Percentiles rank a stretch among this genome's conserved stretches.
These are phyloP conservation scores for Myopa tessellatipennis DNA, from an alignment of 2,888 invertebrate species.

Conservation along the genomic window DNA sequence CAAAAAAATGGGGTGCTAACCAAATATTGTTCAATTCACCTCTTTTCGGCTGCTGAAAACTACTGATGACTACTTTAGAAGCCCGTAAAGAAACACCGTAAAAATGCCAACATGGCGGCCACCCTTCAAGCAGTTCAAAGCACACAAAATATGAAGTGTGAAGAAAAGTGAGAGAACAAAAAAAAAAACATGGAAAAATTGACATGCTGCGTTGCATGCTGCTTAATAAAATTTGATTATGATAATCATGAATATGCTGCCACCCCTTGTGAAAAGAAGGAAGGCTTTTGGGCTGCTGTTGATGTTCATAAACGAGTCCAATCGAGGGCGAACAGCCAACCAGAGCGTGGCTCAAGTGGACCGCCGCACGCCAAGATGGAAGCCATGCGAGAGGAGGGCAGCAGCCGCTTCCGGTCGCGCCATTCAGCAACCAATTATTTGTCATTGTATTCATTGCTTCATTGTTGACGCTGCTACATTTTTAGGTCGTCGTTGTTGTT, in stretches of 20 bases:
- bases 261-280: conserved; percentile 22
- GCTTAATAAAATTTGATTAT: conserved; percentile 36
- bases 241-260: conserved; percentile 27
- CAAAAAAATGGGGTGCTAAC: background rate
- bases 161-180: background rate
- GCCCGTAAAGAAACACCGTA: conserved; percentile 1
- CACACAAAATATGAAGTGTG: conserved; percentile 11
- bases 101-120: conserved; percentile 30
- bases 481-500: background rate
- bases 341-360: conserved; percentile 34
- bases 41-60: background rate
- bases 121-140: conserved; percentile 15
- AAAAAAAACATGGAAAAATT: background rate
- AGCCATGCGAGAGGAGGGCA: conserved; percentile 12
- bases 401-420: conserved; percentile 38
- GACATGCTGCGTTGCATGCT: conserved; percentile 24
- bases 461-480: background rate
- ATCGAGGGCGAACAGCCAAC: conserved; percentile 33
- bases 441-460: background rate
- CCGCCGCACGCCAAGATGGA: conserved; percentile 17
- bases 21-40: too few relatives aligned
- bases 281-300: conserved; percentile 16
- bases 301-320: conserved; percentile 29
- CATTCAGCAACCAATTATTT: conserved; percentile 27
- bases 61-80: conserved; percentile 23